A percentile compares a stretch with the other conserved stretches of the same genome.
phyloP scores from a whole-genome alignment of 2,797 vertebrate species.

The Hafferia zeledoni region DNA sequence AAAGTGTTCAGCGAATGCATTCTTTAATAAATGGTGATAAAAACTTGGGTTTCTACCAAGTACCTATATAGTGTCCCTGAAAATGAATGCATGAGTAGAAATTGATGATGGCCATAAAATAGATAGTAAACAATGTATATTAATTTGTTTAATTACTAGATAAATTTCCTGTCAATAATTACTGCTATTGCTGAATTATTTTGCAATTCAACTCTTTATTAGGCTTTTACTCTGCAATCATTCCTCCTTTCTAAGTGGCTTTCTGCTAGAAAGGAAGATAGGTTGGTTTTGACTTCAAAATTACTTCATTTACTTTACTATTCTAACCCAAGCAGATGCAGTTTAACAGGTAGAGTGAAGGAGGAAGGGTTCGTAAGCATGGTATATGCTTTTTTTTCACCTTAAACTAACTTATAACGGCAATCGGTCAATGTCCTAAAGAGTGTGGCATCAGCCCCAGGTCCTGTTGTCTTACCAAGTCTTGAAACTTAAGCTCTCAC shows the following conservation, averaged over 20 bases:
- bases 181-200: background rate
- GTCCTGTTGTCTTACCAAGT: background rate
- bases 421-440: background rate
- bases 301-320: background rate
- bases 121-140: background rate
- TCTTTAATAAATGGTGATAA: background rate
- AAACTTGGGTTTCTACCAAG: background rate
- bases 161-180: background rate
- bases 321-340: background rate
- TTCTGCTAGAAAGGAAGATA: background rate
- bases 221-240: background rate
- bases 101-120: background rate
- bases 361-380: background rate
- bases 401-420: background rate
- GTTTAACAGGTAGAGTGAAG: background rate
- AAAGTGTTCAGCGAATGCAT: background rate
- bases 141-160: background rate
- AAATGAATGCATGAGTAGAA: background rate
- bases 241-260: background rate
- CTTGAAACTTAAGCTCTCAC: background rate
- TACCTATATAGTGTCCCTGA: background rate
- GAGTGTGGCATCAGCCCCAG: background rate
- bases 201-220: background rate
- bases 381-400: background rate
- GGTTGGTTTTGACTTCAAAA: background rate